Percentiles rank a stretch among this genome's conserved stretches.
phyloP scores from a whole-genome alignment of 2,113 vertebrate genomes.

The Garra rufa region DNA sequence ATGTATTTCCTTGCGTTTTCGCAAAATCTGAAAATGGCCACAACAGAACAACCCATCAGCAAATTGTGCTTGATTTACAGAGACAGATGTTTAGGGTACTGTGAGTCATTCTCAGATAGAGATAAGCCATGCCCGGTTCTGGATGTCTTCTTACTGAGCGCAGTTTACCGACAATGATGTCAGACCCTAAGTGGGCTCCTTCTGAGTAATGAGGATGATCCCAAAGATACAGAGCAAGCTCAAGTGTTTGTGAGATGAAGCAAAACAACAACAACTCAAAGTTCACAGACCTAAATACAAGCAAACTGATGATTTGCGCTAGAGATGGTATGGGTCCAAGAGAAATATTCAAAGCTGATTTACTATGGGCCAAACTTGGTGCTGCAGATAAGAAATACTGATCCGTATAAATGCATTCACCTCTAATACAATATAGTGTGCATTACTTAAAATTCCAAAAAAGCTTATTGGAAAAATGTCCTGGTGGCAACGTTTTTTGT shows the following conservation, averaged over 20 bases:
- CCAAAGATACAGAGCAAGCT: neutral
- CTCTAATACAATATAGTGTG: neutral
- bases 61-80: slow-evolving; percentile 67
- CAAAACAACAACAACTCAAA: neutral
- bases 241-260: neutral
- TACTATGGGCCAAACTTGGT: neutral
- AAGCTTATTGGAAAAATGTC: neutral
- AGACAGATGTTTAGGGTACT: slow-evolving; percentile 40
- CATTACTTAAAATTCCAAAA: neutral
- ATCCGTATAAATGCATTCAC: neutral
- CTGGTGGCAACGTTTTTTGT: neutral
- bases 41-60: slow-evolving; percentile 50
- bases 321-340: neutral
- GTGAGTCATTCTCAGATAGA: slow-evolving; percentile 57
- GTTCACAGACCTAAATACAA: neutral
- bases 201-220: neutral
- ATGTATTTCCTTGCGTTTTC: neutral
- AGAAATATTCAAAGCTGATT: neutral
- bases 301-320: neutral
- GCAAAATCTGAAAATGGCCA: slow-evolving; percentile 43
- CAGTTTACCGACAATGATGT: neutral
- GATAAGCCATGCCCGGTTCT: slow-evolving; percentile 63
- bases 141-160: neutral
- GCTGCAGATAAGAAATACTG: slow-evolving; percentile 21
- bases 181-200: neutral